Percentiles rank a stretch among this genome's conserved stretches.
phyloP scores from a whole-genome alignment of 2,797 vertebrate genomes.

The Gastrophryne carolinensis region DNA sequence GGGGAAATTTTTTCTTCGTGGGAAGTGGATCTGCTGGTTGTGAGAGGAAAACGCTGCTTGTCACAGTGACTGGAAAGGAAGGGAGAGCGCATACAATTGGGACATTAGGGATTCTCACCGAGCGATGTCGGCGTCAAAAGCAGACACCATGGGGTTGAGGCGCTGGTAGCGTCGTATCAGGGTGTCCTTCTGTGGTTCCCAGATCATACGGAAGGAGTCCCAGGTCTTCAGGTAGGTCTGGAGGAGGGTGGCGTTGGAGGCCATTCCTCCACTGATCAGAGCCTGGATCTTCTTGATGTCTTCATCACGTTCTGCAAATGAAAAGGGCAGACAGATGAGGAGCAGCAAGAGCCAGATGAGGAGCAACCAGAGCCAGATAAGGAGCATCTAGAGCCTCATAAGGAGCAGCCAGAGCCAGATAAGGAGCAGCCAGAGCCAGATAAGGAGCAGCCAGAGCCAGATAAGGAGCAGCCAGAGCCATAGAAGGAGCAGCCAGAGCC shows the following conservation, averaged over 20 bases:
- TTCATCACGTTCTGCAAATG: constrained; percentile 76
- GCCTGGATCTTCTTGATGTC: constrained; percentile 82
- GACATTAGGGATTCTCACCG: constrained; percentile 64
- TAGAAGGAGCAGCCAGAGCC: no score
- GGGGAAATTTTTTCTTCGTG: no score
- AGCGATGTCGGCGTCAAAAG: constrained; percentile 84
- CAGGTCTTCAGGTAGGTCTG: constrained; percentile 82
- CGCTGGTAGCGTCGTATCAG: constrained; percentile 80
- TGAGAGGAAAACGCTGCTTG: not conserved
- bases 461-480: no score
- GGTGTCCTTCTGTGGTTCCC: constrained; percentile 84
- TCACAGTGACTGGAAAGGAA: not conserved
- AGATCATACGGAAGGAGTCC: constrained; percentile 84
- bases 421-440: no score
- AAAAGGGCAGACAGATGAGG: not conserved
- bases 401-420: no score
- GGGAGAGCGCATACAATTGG: no score
- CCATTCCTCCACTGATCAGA: constrained; percentile 74
- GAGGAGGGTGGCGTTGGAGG: constrained; percentile 68
- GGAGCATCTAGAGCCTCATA: no score
- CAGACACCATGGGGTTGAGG: constrained; percentile 77
- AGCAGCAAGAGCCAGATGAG: not conserved
- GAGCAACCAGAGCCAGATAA: no score
- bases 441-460: no score
- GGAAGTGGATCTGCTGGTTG: no score